A percentile compares a stretch with the other conserved stretches of the same genome.
These are phyloP conservation scores for Oegoconia quadripuncta DNA, from an alignment of 2,888 invertebrate genomes.

Conservation along the genomic window DNA sequence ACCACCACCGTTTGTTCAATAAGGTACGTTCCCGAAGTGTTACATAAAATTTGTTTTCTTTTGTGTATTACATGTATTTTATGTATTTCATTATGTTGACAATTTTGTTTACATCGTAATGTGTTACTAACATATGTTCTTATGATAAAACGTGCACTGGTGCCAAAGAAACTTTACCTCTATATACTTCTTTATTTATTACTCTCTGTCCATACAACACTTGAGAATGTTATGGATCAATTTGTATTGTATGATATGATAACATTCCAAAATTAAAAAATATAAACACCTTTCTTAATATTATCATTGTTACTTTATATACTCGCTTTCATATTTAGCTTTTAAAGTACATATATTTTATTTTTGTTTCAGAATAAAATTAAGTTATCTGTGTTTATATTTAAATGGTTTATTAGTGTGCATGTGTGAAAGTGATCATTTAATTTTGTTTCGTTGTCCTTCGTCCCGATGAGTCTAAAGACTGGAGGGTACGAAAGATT, in stretches of 20 bases:
- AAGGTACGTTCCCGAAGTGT: slow-evolving; percentile 74
- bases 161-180: slow-evolving; percentile 48
- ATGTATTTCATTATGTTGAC: slow-evolving; percentile 61
- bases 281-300: slow-evolving; percentile 22
- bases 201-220: slow-evolving; percentile 22
- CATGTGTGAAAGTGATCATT: slow-evolving; percentile 63
- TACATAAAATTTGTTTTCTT: slow-evolving; percentile 41
- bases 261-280: slow-evolving; percentile 43
- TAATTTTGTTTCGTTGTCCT: slow-evolving; percentile 11
- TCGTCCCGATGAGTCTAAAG: neutral
- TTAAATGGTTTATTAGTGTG: slow-evolving; percentile 55
- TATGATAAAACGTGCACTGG: slow-evolving; percentile 52
- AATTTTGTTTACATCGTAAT: slow-evolving; percentile 42
- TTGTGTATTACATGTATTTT: slow-evolving; percentile 46
- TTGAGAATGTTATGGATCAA: slow-evolving; percentile 74
- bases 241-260: too few relatives aligned
- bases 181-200: slow-evolving; percentile 16
- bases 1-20: slow-evolving; percentile 73
- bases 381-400: slow-evolving; percentile 50
- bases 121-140: slow-evolving; percentile 57
- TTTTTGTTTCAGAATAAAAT: slow-evolving; percentile 39
- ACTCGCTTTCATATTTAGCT: slow-evolving; percentile 69
- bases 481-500: slow-evolving; percentile 39
- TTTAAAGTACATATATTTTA: slow-evolving; percentile 34
- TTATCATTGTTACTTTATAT: slow-evolving; percentile 28